A percentile compares a stretch with the other conserved stretches of the same genome.
These are phyloP conservation scores for Oryzias melastigma DNA, from an alignment of 2,113 vertebrate species.

Conservation along the genomic window DNA sequence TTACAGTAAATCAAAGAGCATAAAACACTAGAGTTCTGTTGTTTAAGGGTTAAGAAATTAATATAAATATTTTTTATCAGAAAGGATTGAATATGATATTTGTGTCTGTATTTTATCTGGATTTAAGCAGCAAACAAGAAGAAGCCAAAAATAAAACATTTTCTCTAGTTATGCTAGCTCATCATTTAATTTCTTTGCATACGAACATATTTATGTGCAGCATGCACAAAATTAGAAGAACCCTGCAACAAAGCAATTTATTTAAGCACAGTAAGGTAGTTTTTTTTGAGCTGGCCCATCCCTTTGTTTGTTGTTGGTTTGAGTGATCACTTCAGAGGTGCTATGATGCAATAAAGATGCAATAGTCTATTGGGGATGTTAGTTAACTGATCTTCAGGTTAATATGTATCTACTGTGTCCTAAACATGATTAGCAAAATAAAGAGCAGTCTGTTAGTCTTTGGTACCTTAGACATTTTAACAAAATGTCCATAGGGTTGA, in stretches of 20 bases:
- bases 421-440: conserved; percentile 7
- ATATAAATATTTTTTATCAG: no score
- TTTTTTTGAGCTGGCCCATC: conserved; percentile 61
- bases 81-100: neutral
- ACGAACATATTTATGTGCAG: conserved; percentile 22
- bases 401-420: conserved; percentile 10
- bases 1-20: no score
- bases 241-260: conserved; percentile 15
- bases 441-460: conserved; percentile 65
- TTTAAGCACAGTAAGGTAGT: conserved; percentile 6
- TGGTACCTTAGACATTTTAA: conserved; percentile 75
- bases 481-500: conserved; percentile 76
- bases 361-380: conserved; percentile 29
- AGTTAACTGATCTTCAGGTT: conserved; percentile 47
- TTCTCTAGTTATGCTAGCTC: neutral
- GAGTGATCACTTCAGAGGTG: conserved; percentile 53
- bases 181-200: neutral
- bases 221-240: conserved; percentile 35
- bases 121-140: conserved; percentile 6
- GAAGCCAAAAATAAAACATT: neutral
- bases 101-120: neutral
- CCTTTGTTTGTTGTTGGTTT: conserved; percentile 67
- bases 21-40: no score
- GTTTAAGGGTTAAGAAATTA: no score
- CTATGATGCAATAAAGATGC: conserved; percentile 36